A percentile compares a stretch with the other conserved stretches of the same genome.
These are phyloP conservation scores for Gallirallus australis DNA, from an alignment of 2,797 vertebrate genomes.

Conservation along the genomic window DNA sequence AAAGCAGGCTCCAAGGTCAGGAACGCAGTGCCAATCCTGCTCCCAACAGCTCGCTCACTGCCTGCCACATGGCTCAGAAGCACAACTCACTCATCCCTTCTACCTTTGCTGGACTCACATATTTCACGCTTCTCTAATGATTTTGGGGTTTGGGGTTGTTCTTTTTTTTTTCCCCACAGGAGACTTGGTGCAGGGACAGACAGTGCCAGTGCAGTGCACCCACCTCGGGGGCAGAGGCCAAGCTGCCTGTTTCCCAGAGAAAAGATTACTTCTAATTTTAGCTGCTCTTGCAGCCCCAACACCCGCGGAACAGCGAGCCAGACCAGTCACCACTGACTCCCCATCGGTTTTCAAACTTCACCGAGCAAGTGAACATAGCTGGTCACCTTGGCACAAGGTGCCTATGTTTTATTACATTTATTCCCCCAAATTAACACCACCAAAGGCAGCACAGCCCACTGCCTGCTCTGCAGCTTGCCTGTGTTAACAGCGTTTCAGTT, in stretches of 20 bases:
- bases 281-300: background rate
- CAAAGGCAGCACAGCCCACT: no score
- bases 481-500: rapidly evolving
- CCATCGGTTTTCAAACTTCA: rapidly evolving
- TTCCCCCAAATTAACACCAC: background rate
- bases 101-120: rapidly evolving
- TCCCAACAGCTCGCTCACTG: background rate
- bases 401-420: background rate
- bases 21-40: background rate
- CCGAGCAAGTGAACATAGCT: rapidly evolving
- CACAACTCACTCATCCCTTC: background rate
- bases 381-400: background rate
- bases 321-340: background rate
- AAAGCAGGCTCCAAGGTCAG: background rate
- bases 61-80: background rate
- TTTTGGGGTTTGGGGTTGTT: no score
- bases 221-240: background rate
- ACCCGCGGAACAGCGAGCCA: background rate
- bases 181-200: background rate
- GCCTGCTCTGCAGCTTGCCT: background rate
- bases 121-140: background rate
- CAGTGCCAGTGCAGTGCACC: background rate
- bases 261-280: constrained; percentile 49
- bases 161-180: background rate
- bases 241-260: constrained; percentile 24